Percentiles rank a stretch among this genome's conserved stretches.
These are phyloP conservation scores for Alligator sinensis DNA, from an alignment of 2,113 vertebrate species.

Conservation along the genomic window DNA sequence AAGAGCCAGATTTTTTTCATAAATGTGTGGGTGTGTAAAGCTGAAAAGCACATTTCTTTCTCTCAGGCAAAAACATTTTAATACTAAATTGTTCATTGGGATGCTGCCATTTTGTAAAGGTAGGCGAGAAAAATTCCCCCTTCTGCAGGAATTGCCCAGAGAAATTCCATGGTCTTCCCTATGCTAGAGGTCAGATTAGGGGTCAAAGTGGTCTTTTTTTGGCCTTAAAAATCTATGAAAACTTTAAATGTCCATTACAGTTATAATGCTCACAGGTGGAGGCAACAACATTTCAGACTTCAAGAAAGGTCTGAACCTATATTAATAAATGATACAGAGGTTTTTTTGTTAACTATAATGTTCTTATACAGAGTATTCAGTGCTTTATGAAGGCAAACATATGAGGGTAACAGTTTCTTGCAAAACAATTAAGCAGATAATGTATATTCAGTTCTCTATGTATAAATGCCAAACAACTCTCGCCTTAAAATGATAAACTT, in stretches of 20 bases:
- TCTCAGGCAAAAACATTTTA: neutral
- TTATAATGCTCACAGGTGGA: neutral
- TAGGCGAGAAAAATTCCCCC: neutral
- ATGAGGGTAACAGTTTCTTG: neutral
- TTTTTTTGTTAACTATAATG: neutral
- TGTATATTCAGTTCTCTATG: neutral
- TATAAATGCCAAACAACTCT: neutral
- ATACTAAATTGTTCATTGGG: neutral
- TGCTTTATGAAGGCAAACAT: neutral
- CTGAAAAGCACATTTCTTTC: neutral
- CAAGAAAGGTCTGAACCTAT: neutral
- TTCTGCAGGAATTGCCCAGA: neutral
- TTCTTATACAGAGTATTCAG: neutral
- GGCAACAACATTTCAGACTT: neutral
- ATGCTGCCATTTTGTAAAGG: neutral
- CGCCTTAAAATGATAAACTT: neutral
- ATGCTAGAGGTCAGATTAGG: neutral
- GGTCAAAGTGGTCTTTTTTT: neutral
- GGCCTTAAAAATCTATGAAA: neutral
- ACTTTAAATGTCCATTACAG: neutral
- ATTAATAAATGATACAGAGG: neutral
- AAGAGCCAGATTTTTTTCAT: neutral
- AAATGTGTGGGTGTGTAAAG: neutral
- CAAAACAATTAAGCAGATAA: neutral
- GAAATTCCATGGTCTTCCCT: neutral